Percentiles rank a stretch among this genome's conserved stretches.
These are phyloP conservation scores for Malurus alboscapulatus DNA, from an alignment of 2,113 vertebrate genomes.

Conservation along the genomic window DNA sequence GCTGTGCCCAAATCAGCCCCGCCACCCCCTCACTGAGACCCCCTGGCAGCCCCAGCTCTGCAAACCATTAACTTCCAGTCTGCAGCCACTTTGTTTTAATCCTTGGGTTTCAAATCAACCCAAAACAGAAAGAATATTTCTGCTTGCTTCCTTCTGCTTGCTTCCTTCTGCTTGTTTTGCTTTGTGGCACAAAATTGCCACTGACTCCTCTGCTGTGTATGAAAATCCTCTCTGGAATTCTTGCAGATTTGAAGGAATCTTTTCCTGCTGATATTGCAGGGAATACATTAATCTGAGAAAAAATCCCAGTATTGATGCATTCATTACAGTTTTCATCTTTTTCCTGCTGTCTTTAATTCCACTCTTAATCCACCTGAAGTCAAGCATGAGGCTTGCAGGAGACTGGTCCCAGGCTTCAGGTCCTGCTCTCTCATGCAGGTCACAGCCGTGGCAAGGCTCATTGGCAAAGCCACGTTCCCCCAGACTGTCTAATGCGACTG, in stretches of 20 bases:
- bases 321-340: neutral
- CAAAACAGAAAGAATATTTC: neutral
- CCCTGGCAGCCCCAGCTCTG: neutral
- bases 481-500: neutral
- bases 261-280: neutral
- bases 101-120: neutral
- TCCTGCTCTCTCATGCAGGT: neutral
- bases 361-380: neutral
- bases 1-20: neutral
- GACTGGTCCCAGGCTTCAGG: neutral
- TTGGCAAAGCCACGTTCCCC: neutral
- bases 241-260: neutral
- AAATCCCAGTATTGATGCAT: neutral
- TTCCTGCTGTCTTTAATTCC: neutral
- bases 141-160: neutral
- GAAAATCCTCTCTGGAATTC: neutral
- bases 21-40: neutral
- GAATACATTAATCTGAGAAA: neutral
- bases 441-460: neutral
- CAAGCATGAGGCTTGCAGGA: neutral
- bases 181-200: neutral
- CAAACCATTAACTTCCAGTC: neutral
- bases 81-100: neutral
- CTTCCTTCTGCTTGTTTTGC: neutral
- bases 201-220: fast-evolving